A percentile compares a stretch with the other conserved stretches of the same genome.
Evolutionary conservation across 2,888 invertebrate genomes (phyloP).

Genomic region (Thalpophila matura): DNA sequence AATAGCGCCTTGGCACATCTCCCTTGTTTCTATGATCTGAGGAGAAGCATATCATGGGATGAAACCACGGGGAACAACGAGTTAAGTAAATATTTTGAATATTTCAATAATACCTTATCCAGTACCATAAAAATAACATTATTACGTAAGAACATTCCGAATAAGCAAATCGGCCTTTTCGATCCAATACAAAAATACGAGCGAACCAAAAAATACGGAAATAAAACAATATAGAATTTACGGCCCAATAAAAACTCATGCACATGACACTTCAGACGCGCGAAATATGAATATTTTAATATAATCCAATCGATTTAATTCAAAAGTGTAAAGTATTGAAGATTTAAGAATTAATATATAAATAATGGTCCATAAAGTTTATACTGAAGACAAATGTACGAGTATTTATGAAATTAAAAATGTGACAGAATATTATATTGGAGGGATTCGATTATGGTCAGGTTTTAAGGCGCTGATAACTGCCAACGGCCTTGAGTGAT

Average conservation of each 20-base stretch:
- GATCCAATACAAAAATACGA: constrained; percentile 29
- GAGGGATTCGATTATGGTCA: constrained; percentile 34
- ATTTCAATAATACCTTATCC: constrained; percentile 1
- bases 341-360: constrained; percentile 52
- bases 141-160: constrained; percentile 35
- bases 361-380: constrained; percentile 57
- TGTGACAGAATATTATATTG: constrained; percentile 48
- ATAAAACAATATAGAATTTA: constrained; percentile 55
- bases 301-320: constrained; percentile 59
- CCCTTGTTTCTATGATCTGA: no score
- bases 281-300: constrained; percentile 52
- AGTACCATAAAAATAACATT: not conserved
- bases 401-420: constrained; percentile 56
- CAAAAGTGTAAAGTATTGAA: constrained; percentile 54
- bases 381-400: constrained; percentile 55
- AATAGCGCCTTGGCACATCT: no score
- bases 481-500: no score
- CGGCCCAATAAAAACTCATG: constrained; percentile 50
- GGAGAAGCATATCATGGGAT: no score
- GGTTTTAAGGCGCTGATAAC: not conserved
- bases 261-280: constrained; percentile 53
- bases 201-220: constrained; percentile 32
- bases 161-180: constrained; percentile 33
- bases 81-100: no score
- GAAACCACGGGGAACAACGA: no score